A percentile compares a stretch with the other conserved stretches of the same genome.
Evolutionary conservation across 2,888 invertebrate genomes (phyloP).

Genomic region (Chydorus sphaericus): DNA sequence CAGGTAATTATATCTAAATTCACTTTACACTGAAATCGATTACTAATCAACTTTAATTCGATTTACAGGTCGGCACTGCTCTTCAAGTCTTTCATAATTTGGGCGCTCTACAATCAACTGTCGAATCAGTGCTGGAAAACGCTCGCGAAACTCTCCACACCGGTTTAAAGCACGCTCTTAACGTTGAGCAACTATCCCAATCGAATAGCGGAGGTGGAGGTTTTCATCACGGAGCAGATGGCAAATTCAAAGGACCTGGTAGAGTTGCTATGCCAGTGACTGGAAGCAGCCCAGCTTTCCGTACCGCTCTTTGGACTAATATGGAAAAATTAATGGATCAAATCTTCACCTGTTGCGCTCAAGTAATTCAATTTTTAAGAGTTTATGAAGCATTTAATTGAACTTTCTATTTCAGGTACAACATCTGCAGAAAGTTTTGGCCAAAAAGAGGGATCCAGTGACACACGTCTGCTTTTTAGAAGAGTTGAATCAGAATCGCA

Average conservation of each 20-base stretch:
- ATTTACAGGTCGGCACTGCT: constrained; percentile 38
- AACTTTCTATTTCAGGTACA: background rate
- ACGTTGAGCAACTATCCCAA: constrained; percentile 22
- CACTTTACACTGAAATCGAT: background rate
- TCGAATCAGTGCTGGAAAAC: constrained; percentile 33
- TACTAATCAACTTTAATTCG: background rate
- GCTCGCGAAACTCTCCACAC: constrained; percentile 32
- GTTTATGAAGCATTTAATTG: background rate
- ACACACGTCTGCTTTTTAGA: constrained; percentile 41
- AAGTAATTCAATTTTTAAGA: background rate
- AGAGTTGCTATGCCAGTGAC: constrained; percentile 41
- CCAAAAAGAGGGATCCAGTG: constrained; percentile 35
- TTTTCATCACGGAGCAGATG: background rate
- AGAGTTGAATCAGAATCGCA: constrained; percentile 13
- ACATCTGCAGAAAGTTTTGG: constrained; percentile 35
- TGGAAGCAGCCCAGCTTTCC: constrained; percentile 41
- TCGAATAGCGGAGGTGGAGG: background rate
- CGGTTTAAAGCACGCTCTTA: constrained; percentile 34
- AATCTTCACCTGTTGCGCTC: constrained; percentile 7
- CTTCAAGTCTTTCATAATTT: constrained; percentile 48
- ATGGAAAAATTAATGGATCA: constrained; percentile 71
- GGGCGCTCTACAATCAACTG: constrained; percentile 31
- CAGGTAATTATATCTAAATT: constrained; percentile 33
- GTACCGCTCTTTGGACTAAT: constrained; percentile 68
- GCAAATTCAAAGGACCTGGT: constrained; percentile 33